Evolutionary conservation across 2,113 vertebrate genomes (phyloP).

Genomic region (Heterocephalus glaber): DNA sequence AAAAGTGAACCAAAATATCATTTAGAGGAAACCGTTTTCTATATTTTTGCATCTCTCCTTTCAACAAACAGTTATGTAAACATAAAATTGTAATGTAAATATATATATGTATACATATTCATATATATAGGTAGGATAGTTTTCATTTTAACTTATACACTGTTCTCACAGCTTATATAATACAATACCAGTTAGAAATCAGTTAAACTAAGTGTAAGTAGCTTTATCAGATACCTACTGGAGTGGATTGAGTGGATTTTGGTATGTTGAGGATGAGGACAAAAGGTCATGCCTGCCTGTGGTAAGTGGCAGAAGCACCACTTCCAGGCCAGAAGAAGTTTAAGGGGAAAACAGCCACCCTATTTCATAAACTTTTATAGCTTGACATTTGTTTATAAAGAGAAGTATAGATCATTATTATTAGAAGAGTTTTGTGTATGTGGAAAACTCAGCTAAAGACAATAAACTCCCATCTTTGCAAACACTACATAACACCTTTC

Average conservation of each 20-base stretch:
- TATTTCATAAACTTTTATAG: conserved; percentile 60
- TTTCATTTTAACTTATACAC: background rate
- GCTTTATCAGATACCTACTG: background rate
- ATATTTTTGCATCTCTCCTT: background rate
- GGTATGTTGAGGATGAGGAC: background rate
- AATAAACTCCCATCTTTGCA: conserved; percentile 62
- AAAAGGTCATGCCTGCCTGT: background rate
- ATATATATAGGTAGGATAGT: background rate
- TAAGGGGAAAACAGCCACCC: background rate
- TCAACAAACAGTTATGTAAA: background rate
- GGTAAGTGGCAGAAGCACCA: background rate
- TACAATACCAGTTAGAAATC: background rate
- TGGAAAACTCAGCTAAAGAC: conserved; percentile 54
- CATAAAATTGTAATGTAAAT: background rate
- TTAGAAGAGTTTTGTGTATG: conserved; percentile 43
- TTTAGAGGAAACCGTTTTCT: background rate
- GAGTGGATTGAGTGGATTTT: background rate
- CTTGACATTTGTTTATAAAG: conserved; percentile 53
- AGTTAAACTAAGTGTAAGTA: background rate
- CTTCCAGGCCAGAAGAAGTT: background rate
- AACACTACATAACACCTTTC: conserved; percentile 52
- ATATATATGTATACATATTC: too few species aligned
- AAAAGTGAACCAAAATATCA: background rate
- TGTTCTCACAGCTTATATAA: background rate
- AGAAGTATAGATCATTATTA: conserved; percentile 67